Evolutionary conservation across 2,888 invertebrate genomes (phyloP), one percentile per base, ranked within the genome.

Genomic region (Hypomecis punctinalis): DNA sequence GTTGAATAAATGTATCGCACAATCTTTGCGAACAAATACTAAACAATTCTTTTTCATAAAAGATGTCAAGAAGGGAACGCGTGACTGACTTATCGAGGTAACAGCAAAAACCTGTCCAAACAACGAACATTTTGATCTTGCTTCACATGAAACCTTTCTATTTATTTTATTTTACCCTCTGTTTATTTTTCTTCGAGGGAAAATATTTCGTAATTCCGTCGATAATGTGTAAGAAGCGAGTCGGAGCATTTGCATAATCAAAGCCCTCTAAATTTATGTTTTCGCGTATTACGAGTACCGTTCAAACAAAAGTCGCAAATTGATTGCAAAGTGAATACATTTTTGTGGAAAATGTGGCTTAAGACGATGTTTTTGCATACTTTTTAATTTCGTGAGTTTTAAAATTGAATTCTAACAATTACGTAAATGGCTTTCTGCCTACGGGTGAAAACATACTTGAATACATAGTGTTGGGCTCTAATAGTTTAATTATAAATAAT

Each of bases 111-210:
- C 61, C 66, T 68, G 66, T 61, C 52, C 53, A 61, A 69, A 67
- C 51, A 69, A 60, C 59, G 54, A 57, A 66, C 35, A 61, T 49
- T 64, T 66, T 64, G 63, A 67, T 69, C 63, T 53, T 55, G 47
- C 58, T 52, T 46, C 52, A 51, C 59, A 37, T 62, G 39, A 39
- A 60, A 57, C 51, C 45, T 63, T 59, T 70, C 42, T 62, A 48
- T 47, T 46, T 52, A 58, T 60, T 51, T 62, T 61, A 42, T 46
- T 60, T 56, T 51, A 0, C 33, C 42, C 11, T n/a, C 39, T 35
- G n/a, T 40, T 54, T 53, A 48, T 65, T 65, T 46, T 57, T 52
- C 49, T 49, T 48, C 43, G 35, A 40, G 13, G 37, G 45, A 48
- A 63, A 42, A 59, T 46, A 51, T 60, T 58, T 58, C 13, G 13